A percentile compares a stretch with the other conserved stretches of the same genome.
phyloP scores from a whole-genome alignment of 2,888 invertebrate genomes.

The Temnothorax rugatulus region DNA sequence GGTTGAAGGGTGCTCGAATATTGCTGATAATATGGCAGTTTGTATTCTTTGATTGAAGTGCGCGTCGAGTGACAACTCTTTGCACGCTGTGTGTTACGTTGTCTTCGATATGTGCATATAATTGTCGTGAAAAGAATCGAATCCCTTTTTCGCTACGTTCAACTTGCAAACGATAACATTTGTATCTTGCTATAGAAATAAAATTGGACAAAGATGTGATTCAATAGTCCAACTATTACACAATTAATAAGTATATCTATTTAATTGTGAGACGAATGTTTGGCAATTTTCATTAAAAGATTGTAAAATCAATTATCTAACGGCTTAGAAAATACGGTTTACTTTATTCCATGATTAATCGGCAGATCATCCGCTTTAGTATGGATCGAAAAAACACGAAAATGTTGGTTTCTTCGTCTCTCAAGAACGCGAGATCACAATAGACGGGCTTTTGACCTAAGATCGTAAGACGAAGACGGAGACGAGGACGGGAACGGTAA shows the following conservation, averaged over 20 bases:
- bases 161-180: neutral
- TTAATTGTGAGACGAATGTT: neutral
- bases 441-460: conserved; percentile 42
- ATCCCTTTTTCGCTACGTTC: neutral
- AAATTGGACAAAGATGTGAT: neutral
- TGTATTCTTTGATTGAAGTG: conserved; percentile 51
- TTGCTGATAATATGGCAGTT: conserved; percentile 46
- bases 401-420: neutral
- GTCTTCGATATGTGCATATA: conserved; percentile 23
- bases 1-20: conserved; percentile 3
- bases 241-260: neutral
- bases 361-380: neutral
- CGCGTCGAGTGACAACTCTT: conserved; percentile 35
- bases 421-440: conserved; percentile 14
- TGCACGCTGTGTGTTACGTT: neutral
- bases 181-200: neutral
- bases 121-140: conserved; percentile 28
- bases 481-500: conserved; percentile 69
- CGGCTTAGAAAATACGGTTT: neutral
- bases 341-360: neutral
- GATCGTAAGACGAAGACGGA: conserved; percentile 43
- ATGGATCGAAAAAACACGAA: neutral
- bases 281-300: neutral
- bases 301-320: neutral
- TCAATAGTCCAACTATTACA: neutral